Conservation (phyloP, 2,113 vertebrate genomes). For the Sylvietta virens region DNA sequence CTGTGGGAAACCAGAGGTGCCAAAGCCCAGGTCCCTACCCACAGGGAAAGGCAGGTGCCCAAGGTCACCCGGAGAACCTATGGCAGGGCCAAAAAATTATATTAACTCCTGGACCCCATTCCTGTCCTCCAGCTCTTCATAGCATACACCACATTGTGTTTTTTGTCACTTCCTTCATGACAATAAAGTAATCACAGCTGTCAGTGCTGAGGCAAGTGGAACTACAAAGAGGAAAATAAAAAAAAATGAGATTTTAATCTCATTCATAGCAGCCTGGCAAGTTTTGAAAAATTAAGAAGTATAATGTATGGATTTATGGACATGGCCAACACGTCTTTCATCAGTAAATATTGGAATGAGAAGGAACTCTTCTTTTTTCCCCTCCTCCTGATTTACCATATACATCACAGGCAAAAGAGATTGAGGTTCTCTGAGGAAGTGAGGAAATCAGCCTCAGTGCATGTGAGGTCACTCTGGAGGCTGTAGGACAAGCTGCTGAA, state of each 20-base stretch:
- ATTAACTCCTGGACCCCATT: neutral
- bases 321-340: neutral
- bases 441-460: neutral
- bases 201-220: constrained; percentile 35
- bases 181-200: constrained; percentile 1
- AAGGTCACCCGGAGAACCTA: neutral
- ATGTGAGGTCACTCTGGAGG: neutral
- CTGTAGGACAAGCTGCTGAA: neutral
- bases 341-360: neutral
- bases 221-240: neutral
- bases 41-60: neutral
- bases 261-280: constrained; percentile 36
- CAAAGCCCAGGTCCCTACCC: neutral
- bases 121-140: neutral
- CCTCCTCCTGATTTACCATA: neutral
- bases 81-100: neutral
- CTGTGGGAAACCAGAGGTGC: neutral
- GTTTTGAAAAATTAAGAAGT: neutral
- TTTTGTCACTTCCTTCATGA: neutral
- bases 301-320: neutral
- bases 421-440: neutral
- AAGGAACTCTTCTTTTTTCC: neutral
- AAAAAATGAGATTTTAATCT: constrained; percentile 21
- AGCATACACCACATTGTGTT: neutral
- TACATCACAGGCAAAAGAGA: neutral